Base-by-base conservation (phyloP, 2,888 invertebrate species). In the Eristalinus aeneus region DNA sequence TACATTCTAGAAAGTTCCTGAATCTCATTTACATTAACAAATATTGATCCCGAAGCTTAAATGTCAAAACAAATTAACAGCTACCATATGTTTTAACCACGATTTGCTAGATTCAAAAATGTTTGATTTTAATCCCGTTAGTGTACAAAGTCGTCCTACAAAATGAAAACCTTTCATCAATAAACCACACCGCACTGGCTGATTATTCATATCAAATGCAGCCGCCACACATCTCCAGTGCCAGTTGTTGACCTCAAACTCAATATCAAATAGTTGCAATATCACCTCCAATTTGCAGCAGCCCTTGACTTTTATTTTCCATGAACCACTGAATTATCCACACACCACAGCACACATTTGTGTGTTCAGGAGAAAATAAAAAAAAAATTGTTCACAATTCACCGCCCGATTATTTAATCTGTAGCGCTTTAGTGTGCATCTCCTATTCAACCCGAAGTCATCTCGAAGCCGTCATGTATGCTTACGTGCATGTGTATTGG, bases 381-480 rank as follows among this genome's bases (percentile, higher is more conserved):
- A 67, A 75, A 34, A 34, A 36, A 20, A 36, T 36, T 23, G 20
- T 73, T 60, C 83, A 61, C 74, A 46, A 75, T 84, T 79, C 79
- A 84, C 71, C 79, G 74, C 75, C 63, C 61, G 71, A 84, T 80
- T 80, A 79, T 84, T 79, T 71, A 80, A 84, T 84, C 78, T 74
- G 68, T 77, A 67, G 72, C 60, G 31, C 32, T 34, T 10, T 36
- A 16, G 34, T 46, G 16, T 46, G 16, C 16, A n/a, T n/a, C 39
- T 39, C 39, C 56, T 16, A 56, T 27, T 56, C 23, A 56, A 56
- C 23, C 56, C 11, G 56, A 56, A 56, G 23, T 11, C 56, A 56
- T 22, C 23, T 56, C 23, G 16, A 23, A 56, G 56, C 23, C 56
- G 23, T 23, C 56, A 56, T 56, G 23, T 56, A 23, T 56, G 46